These are phyloP conservation scores for Sakesphorus luctuosus DNA, from an alignment of 2,113 vertebrate genomes.

Conservation along the genomic window DNA sequence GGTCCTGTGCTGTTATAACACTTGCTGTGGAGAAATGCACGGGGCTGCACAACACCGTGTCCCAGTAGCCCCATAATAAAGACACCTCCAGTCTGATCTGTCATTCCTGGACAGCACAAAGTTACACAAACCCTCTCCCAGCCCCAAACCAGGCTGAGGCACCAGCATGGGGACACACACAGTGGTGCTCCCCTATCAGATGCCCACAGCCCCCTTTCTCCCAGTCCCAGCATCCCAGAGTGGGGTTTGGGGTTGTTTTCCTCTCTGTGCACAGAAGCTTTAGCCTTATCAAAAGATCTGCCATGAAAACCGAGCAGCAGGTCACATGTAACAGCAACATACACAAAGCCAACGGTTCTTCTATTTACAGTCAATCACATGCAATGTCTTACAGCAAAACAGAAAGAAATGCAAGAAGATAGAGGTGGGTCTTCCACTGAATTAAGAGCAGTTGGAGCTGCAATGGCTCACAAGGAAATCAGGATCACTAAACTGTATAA, in stretches of 20 bases:
- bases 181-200: not conserved
- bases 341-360: not conserved
- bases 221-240: not conserved
- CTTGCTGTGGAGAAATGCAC: fast-evolving
- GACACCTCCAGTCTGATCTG: not conserved
- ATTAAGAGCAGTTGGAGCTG: not conserved
- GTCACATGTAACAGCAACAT: not conserved
- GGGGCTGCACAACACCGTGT: fast-evolving
- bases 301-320: not conserved
- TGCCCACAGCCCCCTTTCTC: not conserved
- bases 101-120: fast-evolving
- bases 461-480: not conserved
- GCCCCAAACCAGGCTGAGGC: not conserved
- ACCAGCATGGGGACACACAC: fast-evolving
- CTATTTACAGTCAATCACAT: not conserved
- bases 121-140: not conserved
- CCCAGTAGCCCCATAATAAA: fast-evolving
- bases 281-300: not conserved
- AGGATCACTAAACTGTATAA: not conserved
- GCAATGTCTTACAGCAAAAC: not conserved
- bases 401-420: not conserved
- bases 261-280: not conserved
- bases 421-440: not conserved
- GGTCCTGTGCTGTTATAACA: not conserved
- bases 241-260: not conserved